phyloP scores from a whole-genome alignment of 2,888 invertebrate genomes.

The Ophraella communa region DNA sequence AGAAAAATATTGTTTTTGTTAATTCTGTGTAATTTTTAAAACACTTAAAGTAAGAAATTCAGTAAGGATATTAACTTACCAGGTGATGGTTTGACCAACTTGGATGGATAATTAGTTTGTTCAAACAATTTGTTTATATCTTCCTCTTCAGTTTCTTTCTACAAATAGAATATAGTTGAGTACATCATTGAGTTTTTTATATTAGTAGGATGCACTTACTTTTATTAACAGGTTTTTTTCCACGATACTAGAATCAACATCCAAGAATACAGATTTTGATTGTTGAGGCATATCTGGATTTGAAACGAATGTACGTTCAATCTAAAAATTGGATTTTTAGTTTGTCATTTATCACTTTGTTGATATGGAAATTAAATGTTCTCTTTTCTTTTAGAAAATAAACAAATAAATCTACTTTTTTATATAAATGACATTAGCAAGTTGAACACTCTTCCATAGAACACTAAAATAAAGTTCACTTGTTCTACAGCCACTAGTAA shows the following conservation, averaged over 20 bases:
- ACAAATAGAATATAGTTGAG: constrained; percentile 21
- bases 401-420: too few relatives aligned
- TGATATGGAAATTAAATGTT: too few relatives aligned
- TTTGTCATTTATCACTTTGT: too few relatives aligned
- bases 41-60: neutral
- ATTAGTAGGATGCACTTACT: constrained; percentile 48
- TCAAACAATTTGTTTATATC: constrained; percentile 66
- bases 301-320: neutral
- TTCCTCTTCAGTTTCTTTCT: constrained; percentile 62
- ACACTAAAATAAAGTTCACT: too few relatives aligned
- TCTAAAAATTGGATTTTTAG: too few relatives aligned
- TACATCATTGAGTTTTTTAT: neutral
- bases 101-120: constrained; percentile 60
- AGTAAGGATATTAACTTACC: constrained; percentile 61
- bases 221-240: constrained; percentile 54
- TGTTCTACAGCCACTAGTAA: too few relatives aligned
- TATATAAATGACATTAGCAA: too few relatives aligned
- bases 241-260: constrained; percentile 56
- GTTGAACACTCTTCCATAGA: too few relatives aligned
- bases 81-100: constrained; percentile 71
- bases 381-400: too few relatives aligned
- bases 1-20: neutral
- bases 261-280: constrained; percentile 48
- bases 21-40: neutral
- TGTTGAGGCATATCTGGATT: constrained; percentile 8